phyloP scores from a whole-genome alignment of 2,113 vertebrate species.

The Datnioides undecimradiatus region DNA sequence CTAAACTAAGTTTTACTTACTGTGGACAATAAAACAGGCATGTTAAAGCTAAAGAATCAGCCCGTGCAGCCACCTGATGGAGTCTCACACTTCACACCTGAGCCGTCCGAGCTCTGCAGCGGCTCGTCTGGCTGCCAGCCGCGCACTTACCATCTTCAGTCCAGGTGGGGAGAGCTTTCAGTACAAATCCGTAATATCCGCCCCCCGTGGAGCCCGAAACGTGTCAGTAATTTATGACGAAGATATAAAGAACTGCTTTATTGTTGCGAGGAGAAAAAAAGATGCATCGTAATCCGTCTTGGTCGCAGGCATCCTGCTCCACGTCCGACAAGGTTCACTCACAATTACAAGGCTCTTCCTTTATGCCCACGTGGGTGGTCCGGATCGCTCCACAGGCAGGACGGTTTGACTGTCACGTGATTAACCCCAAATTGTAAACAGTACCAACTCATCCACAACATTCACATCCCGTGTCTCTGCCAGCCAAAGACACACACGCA shows the following conservation, averaged over 20 bases:
- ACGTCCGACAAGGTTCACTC: constrained; percentile 85
- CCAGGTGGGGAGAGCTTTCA: constrained; percentile 52
- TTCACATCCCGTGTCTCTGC: neutral
- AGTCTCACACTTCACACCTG: constrained; percentile 62
- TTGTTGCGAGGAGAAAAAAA: constrained; percentile 64
- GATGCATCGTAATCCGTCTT: constrained; percentile 82
- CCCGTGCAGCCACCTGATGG: constrained; percentile 28
- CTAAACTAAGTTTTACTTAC: neutral
- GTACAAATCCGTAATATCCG: constrained; percentile 57
- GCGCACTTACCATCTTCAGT: constrained; percentile 80
- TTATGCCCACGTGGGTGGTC: constrained; percentile 92
- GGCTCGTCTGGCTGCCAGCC: constrained; percentile 32
- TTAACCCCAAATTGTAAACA: constrained; percentile 62
- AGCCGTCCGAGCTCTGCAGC: neutral
- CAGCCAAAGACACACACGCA: neutral
- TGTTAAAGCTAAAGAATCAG: neutral
- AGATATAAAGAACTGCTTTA: constrained; percentile 53
- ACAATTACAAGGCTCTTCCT: constrained; percentile 88
- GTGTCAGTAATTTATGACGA: constrained; percentile 49
- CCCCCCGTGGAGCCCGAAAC: constrained; percentile 39
- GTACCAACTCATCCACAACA: constrained; percentile 14
- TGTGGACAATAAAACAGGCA: neutral
- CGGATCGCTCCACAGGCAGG: constrained; percentile 86
- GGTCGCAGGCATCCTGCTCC: constrained; percentile 85
- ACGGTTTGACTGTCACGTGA: constrained; percentile 89